Evolutionary conservation across 2,113 vertebrate species (phyloP).

Genomic region (Bostrychus sinensis): DNA sequence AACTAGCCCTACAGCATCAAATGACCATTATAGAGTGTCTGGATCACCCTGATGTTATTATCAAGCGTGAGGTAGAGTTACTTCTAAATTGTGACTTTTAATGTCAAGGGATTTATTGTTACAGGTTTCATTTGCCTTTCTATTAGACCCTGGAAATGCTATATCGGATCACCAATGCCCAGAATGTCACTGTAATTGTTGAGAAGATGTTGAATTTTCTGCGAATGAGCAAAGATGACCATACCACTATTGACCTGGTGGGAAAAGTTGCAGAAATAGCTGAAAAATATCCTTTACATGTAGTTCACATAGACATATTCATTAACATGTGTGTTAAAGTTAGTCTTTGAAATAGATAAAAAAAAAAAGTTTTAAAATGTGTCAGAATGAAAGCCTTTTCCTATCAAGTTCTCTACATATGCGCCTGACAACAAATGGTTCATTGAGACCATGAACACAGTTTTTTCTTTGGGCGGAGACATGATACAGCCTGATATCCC

Average conservation of each 20-base stretch:
- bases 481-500: slow-evolving; percentile 89
- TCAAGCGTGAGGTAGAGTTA: slow-evolving; percentile 91
- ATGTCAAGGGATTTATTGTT: background rate
- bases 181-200: slow-evolving; percentile 92
- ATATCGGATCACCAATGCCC: slow-evolving; percentile 94
- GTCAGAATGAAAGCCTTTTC: slow-evolving; percentile 49
- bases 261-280: slow-evolving; percentile 95
- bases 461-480: slow-evolving; percentile 92
- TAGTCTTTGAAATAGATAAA: background rate
- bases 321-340: background rate
- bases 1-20: slow-evolving; percentile 94
- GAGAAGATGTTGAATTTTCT: slow-evolving; percentile 96
- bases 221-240: slow-evolving; percentile 86
- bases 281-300: slow-evolving; percentile 95
- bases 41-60: slow-evolving; percentile 93
- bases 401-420: slow-evolving; percentile 85
- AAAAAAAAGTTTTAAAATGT: background rate
- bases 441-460: slow-evolving; percentile 94
- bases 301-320: background rate
- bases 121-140: background rate
- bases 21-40: slow-evolving; percentile 98
- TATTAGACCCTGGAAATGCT: slow-evolving; percentile 93
- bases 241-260: slow-evolving; percentile 86
- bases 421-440: slow-evolving; percentile 95
- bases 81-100: background rate